Base-by-base conservation (phyloP, 2,888 invertebrate genomes). In the Drosophila limbata region DNA sequence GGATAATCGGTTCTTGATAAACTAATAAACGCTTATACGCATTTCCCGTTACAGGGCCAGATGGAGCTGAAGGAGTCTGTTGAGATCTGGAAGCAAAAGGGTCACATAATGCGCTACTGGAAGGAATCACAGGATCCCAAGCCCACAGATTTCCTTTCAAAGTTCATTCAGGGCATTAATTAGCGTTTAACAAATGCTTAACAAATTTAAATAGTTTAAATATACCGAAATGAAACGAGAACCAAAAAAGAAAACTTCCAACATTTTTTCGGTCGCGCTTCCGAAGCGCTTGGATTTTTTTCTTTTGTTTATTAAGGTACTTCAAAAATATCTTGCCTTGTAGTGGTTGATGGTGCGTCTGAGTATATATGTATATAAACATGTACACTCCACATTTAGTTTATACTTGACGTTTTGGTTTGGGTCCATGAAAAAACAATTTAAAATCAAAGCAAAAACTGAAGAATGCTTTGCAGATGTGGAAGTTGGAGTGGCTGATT, bases 61-160 rank as follows among this genome's bases (percentile, higher is more conserved):
- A 97, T 98, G 97, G 98, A 98, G 89, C 94, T 99, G 21, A 95
- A 96, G 90, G 98, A 99, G 93, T 94, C 95, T 1, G 95, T 95
- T 0, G 94, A 96, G 76, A 94, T 95, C 62, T 98, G 98, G 98
- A 98, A 98, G 92, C 97, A 98, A 89, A 96, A 96, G 79, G 95
- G 96, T 11, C 96, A 97, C 90, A 92, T 99, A 25, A 98, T 98
- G 98, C 91, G 93, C 63, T 97, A 95, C 91, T 98, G 97, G 93
- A 96, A 96, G 91, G 97, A 97, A 53, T 96, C 97, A 0, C 94
- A 94, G 57, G 96, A 97, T 78, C 95, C 96, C 1, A 97, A 97
- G 91, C 98, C 98, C 21, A 95, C 95, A 84, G 98, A 98, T 93
- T 99, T 99, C 92, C 93, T 99, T 28, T 96, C 97, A 0, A 98